These are phyloP conservation scores for Galagoides demidoff DNA, from an alignment of 2,797 vertebrate genomes.

Conservation along the genomic window DNA sequence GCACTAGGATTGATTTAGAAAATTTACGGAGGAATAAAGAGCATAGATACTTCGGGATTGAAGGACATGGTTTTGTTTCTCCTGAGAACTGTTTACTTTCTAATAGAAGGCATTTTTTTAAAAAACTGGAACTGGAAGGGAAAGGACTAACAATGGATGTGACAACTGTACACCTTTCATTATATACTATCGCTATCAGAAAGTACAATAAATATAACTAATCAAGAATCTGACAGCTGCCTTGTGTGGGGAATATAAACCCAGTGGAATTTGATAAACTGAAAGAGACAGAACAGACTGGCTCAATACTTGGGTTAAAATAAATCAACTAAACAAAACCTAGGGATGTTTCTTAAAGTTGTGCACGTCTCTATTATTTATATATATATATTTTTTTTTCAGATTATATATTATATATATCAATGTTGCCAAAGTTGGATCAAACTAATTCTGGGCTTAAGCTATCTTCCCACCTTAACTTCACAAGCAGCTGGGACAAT, in stretches of 20 bases:
- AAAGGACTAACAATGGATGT: neutral
- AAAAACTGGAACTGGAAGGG: neutral
- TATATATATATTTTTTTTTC: no score
- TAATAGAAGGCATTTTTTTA: neutral
- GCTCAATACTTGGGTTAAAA: constrained; percentile 35
- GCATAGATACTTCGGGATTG: neutral
- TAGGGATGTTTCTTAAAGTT: neutral
- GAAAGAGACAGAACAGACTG: neutral
- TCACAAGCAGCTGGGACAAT: neutral
- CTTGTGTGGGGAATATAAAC: neutral
- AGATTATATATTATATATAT: neutral
- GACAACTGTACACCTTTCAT: neutral
- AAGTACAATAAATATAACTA: neutral
- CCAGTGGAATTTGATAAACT: neutral
- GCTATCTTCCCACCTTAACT: neutral
- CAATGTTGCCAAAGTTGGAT: neutral
- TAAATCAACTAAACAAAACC: neutral
- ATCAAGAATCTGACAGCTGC: neutral
- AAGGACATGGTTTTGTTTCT: neutral
- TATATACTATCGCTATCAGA: neutral
- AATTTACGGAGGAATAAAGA: neutral
- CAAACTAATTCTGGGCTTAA: neutral
- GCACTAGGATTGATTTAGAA: neutral
- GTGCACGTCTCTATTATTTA: neutral
- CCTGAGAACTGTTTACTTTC: neutral